Percentiles rank a stretch among this genome's conserved stretches.
phyloP scores from a whole-genome alignment of 2,797 vertebrate species.

The Gephyroberyx darwinii region DNA sequence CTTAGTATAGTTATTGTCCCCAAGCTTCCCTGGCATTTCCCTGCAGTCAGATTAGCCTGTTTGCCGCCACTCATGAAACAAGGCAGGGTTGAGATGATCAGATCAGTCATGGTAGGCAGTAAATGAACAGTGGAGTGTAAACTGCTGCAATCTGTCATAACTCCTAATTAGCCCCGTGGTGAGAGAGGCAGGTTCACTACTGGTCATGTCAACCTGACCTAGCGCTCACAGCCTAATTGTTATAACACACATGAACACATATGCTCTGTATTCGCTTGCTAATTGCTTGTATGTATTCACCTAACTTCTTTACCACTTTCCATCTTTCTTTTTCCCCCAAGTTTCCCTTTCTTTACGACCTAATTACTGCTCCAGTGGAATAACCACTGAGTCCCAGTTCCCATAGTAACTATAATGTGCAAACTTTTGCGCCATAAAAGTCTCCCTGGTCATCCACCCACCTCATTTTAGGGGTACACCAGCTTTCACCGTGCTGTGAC shows the following conservation, averaged over 20 bases:
- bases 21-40: constrained; percentile 21
- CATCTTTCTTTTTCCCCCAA: constrained; percentile 20
- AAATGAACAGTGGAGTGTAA: constrained; percentile 51
- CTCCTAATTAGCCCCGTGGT: constrained; percentile 57
- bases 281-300: constrained; percentile 15
- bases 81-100: constrained; percentile 31
- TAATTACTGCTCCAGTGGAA: constrained; percentile 65
- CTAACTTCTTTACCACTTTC: background rate
- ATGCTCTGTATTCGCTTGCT: background rate
- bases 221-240: constrained; percentile 14
- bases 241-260: constrained; percentile 48
- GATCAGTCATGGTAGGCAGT: constrained; percentile 41
- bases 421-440: constrained; percentile 65
- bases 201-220: constrained; percentile 37
- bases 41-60: constrained; percentile 24
- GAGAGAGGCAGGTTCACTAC: constrained; percentile 36
- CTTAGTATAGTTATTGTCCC: constrained; percentile 13
- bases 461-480: constrained; percentile 62
- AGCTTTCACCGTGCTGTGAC: constrained; percentile 51
- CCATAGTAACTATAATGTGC: constrained; percentile 73
- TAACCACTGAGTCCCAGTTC: constrained; percentile 64
- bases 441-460: constrained; percentile 55
- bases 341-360: constrained; percentile 45
- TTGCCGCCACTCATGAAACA: constrained; percentile 24
- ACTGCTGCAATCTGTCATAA: constrained; percentile 44